Evolutionary conservation across 92 coral and sea anemone species (phyloP), one percentile per base, ranked within the genome.

Genomic region (Phenganax subtilis): DNA sequence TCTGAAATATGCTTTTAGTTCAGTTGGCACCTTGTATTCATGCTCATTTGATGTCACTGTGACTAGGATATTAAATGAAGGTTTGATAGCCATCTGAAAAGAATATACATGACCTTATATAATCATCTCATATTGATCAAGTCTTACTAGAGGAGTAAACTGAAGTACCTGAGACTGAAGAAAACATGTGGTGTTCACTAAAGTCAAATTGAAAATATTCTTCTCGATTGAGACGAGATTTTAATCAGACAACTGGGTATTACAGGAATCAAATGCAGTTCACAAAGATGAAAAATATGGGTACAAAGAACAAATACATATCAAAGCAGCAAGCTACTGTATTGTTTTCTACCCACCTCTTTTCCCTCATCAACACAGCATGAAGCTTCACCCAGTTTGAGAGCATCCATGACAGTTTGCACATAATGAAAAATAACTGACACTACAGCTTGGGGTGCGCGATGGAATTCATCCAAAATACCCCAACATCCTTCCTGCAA

Each of bases 401-500:
- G 80, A 3, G 99, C 90, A 75, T 92, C 84, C 27, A 96, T 72
- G 27, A 96, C 88, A 8, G 97, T 88, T 82, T 96, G 99, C n/a
- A 96, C 84, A 84, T 92, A 88, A 82, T 89, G 90, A 83, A 96
- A 76, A 87, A 96, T 80, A 54, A 96, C 93, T 1, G 97, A 90
- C 17, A 92, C 87, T 12, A 91, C 93, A 51, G 89, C 92, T 51
- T 65, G 84, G 78, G 88, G 89, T 29, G 88, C 90, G 51, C 86
- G 90, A 56, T 96, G 99, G 76, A 96, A 96, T 81, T 96, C 99
- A 29, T 96, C 99, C 84, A 96, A 20, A 15, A 96, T 89, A 57
- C 99, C 99, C 99, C 97, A 92, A 44, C 99, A 92, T 4, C 99
- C 99, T 66, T 96, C 99, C 99, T 96, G 37, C 54, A 64, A 37